Evolutionary conservation across 2,113 vertebrate genomes (phyloP), one percentile per base, ranked within the genome.

Genomic region (Epinephelus cyanopodus): DNA sequence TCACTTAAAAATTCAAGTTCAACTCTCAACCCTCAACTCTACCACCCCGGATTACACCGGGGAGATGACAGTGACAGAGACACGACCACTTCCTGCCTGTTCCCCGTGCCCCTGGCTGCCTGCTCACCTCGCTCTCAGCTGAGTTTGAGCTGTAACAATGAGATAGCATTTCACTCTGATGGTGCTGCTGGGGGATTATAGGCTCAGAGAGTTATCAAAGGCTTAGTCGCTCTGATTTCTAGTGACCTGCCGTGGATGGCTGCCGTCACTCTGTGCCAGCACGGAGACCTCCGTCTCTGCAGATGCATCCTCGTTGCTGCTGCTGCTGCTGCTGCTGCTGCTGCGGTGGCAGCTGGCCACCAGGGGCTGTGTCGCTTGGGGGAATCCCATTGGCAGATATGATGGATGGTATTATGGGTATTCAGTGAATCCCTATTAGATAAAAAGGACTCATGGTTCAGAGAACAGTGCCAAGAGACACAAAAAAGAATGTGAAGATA

Each of bases 161-260:
- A 94, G 90, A 90, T 93, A 90, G 90, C 90, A 89, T 94, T 95
- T 95, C 92, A 94, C 71, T 92, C 65, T 87, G 92, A 92, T 90
- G 82, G 84, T 83, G 91, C 90, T 86, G 86, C 84, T 63, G 33
- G 65, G 87, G 92, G 94, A 96, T 95, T 95, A 94, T 89, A 64
- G 88, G 94, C 85, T 96, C 93, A 95, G 78, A 81, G 90, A 91
- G 92, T 93, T 95, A 95, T 95, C 94, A 95, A 93, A 94, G 87
- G 94, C 92, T 95, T 94, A 95, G 91, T 93, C 64, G 13, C 88
- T 93, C 68, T 84, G 82, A 93, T 93, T 93, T 90, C 89, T 81
- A 77, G 84, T 90, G 92, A 93, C 88, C 93, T 65, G n/a, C 62
- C 64, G 62, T 70, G 80, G 90, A 90, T 69, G 86, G 79, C 88